Conservation (phyloP, 2,797 vertebrate genomes). For the Hydrocynus forskahlii region DNA sequence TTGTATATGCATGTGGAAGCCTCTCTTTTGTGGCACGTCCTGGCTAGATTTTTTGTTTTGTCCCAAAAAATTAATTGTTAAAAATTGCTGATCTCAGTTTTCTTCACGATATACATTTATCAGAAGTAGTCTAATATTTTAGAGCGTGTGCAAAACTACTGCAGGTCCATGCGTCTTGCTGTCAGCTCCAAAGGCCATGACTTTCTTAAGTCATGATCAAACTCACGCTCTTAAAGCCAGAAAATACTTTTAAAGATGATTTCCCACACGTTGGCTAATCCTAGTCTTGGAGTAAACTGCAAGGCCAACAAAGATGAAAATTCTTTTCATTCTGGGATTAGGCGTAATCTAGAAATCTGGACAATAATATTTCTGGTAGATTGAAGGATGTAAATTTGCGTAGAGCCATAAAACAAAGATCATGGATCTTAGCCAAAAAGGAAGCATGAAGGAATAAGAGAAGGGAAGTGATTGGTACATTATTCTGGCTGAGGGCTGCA, state of each 20-base stretch:
- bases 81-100: neutral
- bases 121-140: neutral
- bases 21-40: neutral
- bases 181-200: too few relatives aligned
- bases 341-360: neutral
- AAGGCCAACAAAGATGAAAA: neutral
- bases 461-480: neutral
- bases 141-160: neutral
- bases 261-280: neutral
- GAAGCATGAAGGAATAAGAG: neutral
- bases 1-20: neutral
- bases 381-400: neutral
- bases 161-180: too few relatives aligned
- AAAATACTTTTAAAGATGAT: neutral
- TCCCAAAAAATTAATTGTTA: neutral
- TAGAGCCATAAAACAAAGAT: neutral
- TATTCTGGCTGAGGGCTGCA: neutral
- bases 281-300: neutral
- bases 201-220: neutral
- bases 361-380: neutral
- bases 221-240: neutral
- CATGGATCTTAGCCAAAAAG: neutral
- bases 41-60: neutral
- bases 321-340: neutral
- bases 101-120: neutral